Percentiles rank a stretch among this genome's conserved stretches.
These are phyloP conservation scores for Drosophila paramelanica DNA, from an alignment of 2,888 invertebrate genomes.

Conservation along the genomic window DNA sequence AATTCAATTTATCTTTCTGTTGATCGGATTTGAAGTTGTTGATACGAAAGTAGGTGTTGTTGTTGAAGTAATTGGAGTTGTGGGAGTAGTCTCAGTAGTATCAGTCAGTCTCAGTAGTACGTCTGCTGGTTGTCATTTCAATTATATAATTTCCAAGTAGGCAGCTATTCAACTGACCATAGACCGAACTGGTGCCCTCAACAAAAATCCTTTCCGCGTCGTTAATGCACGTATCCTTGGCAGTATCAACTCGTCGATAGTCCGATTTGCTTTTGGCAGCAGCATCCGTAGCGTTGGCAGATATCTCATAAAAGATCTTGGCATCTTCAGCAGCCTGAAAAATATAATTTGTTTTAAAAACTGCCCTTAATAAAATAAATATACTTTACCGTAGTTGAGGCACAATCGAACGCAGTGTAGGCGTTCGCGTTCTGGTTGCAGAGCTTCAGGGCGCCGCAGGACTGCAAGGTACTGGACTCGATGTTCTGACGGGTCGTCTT, in stretches of 20 bases:
- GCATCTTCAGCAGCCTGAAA: conserved; percentile 30
- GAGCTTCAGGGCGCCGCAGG: conserved; percentile 11
- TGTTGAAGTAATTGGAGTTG: too few species aligned
- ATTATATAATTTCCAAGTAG: conserved; percentile 1
- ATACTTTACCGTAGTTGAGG: conserved; percentile 16
- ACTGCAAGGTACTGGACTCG: not conserved
- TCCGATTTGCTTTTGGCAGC: conserved; percentile 21
- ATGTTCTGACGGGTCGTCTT: not conserved
- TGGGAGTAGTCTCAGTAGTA: too few species aligned
- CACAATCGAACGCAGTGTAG: conserved; percentile 21
- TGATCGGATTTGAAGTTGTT: too few species aligned
- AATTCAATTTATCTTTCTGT: too few species aligned
- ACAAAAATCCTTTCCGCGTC: conserved; percentile 49
- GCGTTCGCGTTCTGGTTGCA: conserved; percentile 10
- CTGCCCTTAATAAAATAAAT: too few species aligned
- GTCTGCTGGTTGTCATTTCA: not conserved
- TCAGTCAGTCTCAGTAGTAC: too few species aligned
- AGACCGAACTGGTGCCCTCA: conserved; percentile 32
- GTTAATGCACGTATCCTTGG: conserved; percentile 25
- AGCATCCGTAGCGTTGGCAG: conserved; percentile 35
- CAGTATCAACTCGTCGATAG: not conserved
- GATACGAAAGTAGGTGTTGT: too few species aligned
- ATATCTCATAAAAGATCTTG: conserved; percentile 45
- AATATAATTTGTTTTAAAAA: not conserved
- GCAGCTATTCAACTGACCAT: conserved; percentile 47